Conservation (phyloP, 1,140 invertebrate species). For the Drosophila malerkotliana region DNA sequence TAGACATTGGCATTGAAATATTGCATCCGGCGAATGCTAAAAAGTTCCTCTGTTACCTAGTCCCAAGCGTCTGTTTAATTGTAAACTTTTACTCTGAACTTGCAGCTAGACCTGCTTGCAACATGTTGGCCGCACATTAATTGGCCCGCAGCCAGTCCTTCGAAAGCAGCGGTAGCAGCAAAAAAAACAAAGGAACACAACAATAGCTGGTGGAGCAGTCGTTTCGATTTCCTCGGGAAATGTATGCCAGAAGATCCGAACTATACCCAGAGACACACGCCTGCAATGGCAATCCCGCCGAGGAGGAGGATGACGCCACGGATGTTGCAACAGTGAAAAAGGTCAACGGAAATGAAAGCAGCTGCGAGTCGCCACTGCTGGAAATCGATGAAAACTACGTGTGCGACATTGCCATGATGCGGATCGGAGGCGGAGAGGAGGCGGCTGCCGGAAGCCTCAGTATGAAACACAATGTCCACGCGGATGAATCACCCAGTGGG, state of each 20-base stretch:
- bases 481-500: constrained; percentile 19
- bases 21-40: not conserved
- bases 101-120: constrained; percentile 52
- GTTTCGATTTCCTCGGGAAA: constrained; percentile 23
- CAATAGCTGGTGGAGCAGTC: not conserved
- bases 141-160: constrained; percentile 49
- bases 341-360: constrained; percentile 16
- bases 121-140: constrained; percentile 58
- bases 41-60: not conserved
- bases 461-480: constrained; percentile 9
- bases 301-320: constrained; percentile 1
- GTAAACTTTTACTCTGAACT: constrained; percentile 30
- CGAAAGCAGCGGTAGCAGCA: constrained; percentile 11
- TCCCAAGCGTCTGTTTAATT: constrained; percentile 35
- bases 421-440: constrained; percentile 64
- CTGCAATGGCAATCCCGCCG: constrained; percentile 11
- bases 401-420: constrained; percentile 75
- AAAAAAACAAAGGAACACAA: constrained; percentile 6
- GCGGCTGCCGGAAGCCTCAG: constrained; percentile 1
- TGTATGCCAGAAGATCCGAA: constrained; percentile 38
- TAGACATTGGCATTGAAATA: constrained; percentile 48
- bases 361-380: constrained; percentile 16
- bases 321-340: constrained; percentile 6
- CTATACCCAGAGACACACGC: constrained; percentile 5
- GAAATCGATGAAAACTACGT: constrained; percentile 76